Conservation (phyloP, 2,888 invertebrate genomes). For the Pocota personata region DNA sequence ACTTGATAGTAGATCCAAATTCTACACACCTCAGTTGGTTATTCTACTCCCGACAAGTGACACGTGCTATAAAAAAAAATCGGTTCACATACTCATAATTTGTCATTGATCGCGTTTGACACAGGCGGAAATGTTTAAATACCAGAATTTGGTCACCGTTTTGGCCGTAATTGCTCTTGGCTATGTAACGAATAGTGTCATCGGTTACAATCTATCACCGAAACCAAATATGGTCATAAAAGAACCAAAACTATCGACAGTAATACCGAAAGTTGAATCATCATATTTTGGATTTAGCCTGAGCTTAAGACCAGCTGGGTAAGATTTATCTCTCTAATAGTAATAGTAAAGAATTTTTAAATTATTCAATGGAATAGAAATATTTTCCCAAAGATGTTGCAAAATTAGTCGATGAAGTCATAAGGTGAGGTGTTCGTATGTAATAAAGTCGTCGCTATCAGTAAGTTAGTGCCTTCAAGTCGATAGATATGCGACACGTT, state of each 20-base stretch:
- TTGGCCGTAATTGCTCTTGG: constrained; percentile 13
- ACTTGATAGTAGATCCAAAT: neutral
- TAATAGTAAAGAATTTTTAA: neutral
- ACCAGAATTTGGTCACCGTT: constrained; percentile 36
- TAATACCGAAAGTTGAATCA: constrained; percentile 79
- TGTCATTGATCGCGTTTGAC: constrained; percentile 15
- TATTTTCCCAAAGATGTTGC: constrained; percentile 23
- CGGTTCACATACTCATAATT: neutral
- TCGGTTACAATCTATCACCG: constrained; percentile 81
- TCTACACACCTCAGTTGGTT: constrained; percentile 42
- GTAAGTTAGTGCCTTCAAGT: constrained; percentile 11
- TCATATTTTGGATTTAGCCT: constrained; percentile 82
- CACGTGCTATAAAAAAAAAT: constrained; percentile 30
- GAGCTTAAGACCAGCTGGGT: constrained; percentile 79
- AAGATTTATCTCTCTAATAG: constrained; percentile 75
- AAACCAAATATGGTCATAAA: constrained; percentile 80
- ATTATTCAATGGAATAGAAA: neutral
- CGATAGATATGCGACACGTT: constrained; percentile 9
- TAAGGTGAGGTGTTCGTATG: constrained; percentile 1
- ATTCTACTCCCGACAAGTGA: constrained; percentile 45
- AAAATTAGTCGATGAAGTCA: constrained; percentile 64
- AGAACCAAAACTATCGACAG: constrained; percentile 79
- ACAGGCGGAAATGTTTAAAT: constrained; percentile 38
- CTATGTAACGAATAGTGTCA: constrained; percentile 24
- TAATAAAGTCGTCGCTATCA: constrained; percentile 20